These are phyloP conservation scores for Heliconius congener DNA, from an alignment of 1,140 invertebrate genomes.

Conservation along the genomic window DNA sequence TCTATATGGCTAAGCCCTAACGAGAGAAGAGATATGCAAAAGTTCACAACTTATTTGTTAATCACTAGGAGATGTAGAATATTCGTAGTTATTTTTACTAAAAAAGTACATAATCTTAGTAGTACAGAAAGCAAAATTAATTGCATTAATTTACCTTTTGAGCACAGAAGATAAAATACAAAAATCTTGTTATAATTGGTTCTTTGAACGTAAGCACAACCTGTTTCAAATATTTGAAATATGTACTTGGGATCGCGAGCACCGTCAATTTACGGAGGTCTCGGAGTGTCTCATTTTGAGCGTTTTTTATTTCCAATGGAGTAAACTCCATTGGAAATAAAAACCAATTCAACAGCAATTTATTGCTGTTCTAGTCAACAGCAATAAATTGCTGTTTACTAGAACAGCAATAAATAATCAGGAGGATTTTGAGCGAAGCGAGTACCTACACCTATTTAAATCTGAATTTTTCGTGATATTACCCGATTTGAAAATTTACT, in stretches of 20 bases:
- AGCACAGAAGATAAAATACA: constrained; percentile 30
- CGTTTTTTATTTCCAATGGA: too few species aligned
- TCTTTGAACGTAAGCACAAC: constrained; percentile 14
- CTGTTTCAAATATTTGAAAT: background rate
- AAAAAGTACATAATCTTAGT: constrained; percentile 11
- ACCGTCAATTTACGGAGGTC: too few species aligned
- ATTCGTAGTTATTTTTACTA: background rate
- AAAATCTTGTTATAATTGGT: constrained; percentile 17
- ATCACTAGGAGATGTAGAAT: constrained; percentile 28
- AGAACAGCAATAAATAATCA: too few species aligned
- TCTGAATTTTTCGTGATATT: too few species aligned
- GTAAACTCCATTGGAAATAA: too few species aligned
- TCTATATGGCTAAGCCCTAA: constrained; percentile 66
- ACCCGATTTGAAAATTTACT: too few species aligned
- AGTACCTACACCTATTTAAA: background rate
- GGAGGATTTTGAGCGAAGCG: background rate
- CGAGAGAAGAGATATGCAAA: constrained; percentile 71
- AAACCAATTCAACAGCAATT: too few species aligned
- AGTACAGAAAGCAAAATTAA: constrained; percentile 20
- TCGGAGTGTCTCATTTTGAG: too few species aligned
- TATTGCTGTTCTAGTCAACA: too few species aligned
- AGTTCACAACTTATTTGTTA: constrained; percentile 65
- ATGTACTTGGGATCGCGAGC: too few species aligned
- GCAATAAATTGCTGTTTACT: too few species aligned
- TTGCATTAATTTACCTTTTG: constrained; percentile 33